A percentile compares a stretch with the other conserved stretches of the same genome.
These are phyloP conservation scores for Sebastes steindachneri DNA, from an alignment of 2,797 vertebrate species.

Conservation along the genomic window DNA sequence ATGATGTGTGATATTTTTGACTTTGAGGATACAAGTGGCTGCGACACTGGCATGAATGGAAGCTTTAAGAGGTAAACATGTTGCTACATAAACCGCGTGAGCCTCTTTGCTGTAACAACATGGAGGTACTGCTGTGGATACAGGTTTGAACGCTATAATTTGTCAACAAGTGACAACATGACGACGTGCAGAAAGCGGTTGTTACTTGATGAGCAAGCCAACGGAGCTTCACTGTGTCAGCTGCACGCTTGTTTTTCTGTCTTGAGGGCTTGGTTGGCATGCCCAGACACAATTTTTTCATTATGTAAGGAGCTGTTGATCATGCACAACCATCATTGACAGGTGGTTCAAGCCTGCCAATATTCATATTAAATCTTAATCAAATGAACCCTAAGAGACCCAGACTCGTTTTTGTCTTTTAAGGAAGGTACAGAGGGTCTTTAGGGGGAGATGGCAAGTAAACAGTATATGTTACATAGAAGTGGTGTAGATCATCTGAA, in stretches of 20 bases:
- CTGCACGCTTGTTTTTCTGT: constrained; percentile 1
- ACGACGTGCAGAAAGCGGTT: constrained; percentile 20
- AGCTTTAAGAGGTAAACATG: constrained; percentile 17
- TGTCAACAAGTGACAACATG: constrained; percentile 56
- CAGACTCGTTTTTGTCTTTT: no score
- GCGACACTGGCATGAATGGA: background rate
- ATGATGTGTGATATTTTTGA: constrained; percentile 2
- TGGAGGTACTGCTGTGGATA: constrained; percentile 7
- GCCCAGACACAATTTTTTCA: constrained; percentile 16
- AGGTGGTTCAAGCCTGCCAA: background rate
- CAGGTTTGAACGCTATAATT: constrained; percentile 45
- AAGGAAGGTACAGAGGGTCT: no score
- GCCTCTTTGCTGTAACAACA: constrained; percentile 3
- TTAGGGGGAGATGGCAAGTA: no score
- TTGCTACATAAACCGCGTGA: constrained; percentile 5
- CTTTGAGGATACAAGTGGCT: background rate
- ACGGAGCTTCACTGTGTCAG: background rate
- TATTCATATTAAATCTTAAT: background rate
- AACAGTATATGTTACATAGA: no score
- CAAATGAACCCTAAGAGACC: background rate
- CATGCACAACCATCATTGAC: background rate
- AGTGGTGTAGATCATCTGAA: no score
- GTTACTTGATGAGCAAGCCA: constrained; percentile 17
- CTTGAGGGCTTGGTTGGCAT: constrained; percentile 33
- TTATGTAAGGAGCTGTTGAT: constrained; percentile 25